Conservation (phyloP, 2,888 invertebrate genomes). For the Anticlea derivata region DNA sequence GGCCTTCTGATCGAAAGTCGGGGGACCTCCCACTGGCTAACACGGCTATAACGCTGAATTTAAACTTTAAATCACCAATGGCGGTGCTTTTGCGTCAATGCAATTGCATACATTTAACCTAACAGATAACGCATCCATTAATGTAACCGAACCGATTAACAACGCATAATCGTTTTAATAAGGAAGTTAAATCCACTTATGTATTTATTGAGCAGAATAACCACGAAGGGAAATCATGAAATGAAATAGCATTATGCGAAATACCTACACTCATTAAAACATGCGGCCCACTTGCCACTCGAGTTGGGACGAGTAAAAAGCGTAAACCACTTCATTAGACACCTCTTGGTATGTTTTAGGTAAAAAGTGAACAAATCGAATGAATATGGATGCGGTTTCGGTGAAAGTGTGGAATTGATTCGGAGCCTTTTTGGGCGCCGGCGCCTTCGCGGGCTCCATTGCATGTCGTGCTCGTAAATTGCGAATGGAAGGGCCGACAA, state of each 20-base stretch:
- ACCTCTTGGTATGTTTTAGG: conserved; percentile 37
- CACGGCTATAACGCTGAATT: no score
- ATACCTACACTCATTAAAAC: conserved; percentile 13
- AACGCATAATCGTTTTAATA: conserved; percentile 46
- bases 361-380: conserved; percentile 45
- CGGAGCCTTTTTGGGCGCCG: conserved; percentile 59
- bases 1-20: no score
- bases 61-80: conserved; percentile 69
- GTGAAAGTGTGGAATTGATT: conserved; percentile 54
- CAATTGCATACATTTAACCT: conserved; percentile 37
- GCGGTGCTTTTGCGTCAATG: conserved; percentile 55
- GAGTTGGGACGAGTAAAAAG: conserved; percentile 24
- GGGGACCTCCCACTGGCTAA: no score
- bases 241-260: no score
- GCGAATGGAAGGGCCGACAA: conserved; percentile 73
- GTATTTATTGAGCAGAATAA: neutral
- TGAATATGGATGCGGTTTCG: conserved; percentile 48
- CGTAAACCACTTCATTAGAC: conserved; percentile 33
- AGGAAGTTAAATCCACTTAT: conserved; percentile 31
- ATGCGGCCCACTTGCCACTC: conserved; percentile 13
- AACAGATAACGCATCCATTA: conserved; percentile 57
- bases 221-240: no score
- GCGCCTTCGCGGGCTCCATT: conserved; percentile 47
- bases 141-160: conserved; percentile 57
- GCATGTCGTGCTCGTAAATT: conserved; percentile 71